Evolutionary conservation across 2,113 vertebrate genomes (phyloP).

Genomic region (Pardalotus punctatus): DNA sequence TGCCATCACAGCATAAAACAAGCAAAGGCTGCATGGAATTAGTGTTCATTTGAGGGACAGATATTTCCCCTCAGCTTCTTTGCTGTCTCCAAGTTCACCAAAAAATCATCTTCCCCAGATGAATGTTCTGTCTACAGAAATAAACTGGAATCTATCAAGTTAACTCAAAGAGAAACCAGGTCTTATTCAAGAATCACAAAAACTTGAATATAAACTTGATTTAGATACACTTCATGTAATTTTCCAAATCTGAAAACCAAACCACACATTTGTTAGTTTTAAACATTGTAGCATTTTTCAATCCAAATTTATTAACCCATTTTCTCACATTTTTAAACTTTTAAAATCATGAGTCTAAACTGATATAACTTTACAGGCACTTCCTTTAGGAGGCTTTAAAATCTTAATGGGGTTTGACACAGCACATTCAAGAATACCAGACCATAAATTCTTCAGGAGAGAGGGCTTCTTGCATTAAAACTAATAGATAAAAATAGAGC

Average conservation of each 20-base stretch:
- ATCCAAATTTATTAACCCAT: background rate
- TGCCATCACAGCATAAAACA: background rate
- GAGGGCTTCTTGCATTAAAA: background rate
- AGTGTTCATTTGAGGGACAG: background rate
- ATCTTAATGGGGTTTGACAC: constrained; percentile 30
- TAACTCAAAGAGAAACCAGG: background rate
- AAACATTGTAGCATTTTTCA: background rate
- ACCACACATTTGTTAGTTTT: background rate
- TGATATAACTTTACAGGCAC: background rate
- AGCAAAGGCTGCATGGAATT: background rate
- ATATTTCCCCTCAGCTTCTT: background rate
- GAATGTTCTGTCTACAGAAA: background rate
- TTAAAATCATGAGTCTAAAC: background rate
- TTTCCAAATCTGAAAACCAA: background rate
- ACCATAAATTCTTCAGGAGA: constrained; percentile 2
- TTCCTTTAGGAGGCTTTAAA: constrained; percentile 29
- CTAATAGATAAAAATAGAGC: background rate
- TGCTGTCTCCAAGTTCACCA: background rate
- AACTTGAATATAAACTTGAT: background rate
- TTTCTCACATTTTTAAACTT: background rate
- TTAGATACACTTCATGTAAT: background rate
- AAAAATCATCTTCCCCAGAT: background rate
- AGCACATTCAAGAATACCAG: constrained; percentile 3
- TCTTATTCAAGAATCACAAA: background rate
- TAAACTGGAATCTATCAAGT: background rate